Evolutionary conservation across 2,797 vertebrate species (phyloP), one percentile per base, ranked within the genome.

Genomic region (Eulemur mongoz): DNA sequence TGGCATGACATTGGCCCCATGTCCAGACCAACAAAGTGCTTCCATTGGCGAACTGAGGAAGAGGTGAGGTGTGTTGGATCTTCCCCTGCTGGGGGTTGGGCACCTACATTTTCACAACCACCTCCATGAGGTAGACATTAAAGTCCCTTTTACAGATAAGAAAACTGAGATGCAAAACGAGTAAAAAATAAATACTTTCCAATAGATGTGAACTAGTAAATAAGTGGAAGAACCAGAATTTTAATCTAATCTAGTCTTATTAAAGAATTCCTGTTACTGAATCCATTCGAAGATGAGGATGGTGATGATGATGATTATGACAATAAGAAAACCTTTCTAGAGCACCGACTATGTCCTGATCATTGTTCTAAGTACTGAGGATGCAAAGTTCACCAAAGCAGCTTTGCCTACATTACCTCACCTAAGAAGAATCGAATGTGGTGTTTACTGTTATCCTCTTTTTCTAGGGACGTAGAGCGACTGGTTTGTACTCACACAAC

Each of bases 11-110:
- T 6, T 1, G 13, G 22, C 13, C 11, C 14, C 45, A 27, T 13
- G 45, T 59, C 25, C 12, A 25, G 30, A n/a, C 43, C 57, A 57
- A 45, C 17, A 43, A 57, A 40, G 12, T 32, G 20, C 20, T 20
- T 20, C 6, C n/a, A 69, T 57, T 50, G 69, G 30, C 48, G 22
- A 35, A 18, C 4, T 38, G 7, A 9, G 27, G 30, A 13, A 30
- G 5, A 30, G 15, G 2, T 3, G 11, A 38, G 15, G 17, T 11
- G 4, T 20, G 17, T 5, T 20, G 15, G 9, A 15, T 6, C 4
- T 38, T 59, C 13, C 67, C 15, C n/a, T 69, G 25, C 50, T 17
- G 5, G 25, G 32, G 15, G 13, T 40, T 52, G 27, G 54, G 23
- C 5, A 23, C 30, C 11, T n/a, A 3, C 12, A 22, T 67, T 6